These are phyloP conservation scores for Calypte anna DNA, from an alignment of 2,113 vertebrate genomes.

Conservation along the genomic window DNA sequence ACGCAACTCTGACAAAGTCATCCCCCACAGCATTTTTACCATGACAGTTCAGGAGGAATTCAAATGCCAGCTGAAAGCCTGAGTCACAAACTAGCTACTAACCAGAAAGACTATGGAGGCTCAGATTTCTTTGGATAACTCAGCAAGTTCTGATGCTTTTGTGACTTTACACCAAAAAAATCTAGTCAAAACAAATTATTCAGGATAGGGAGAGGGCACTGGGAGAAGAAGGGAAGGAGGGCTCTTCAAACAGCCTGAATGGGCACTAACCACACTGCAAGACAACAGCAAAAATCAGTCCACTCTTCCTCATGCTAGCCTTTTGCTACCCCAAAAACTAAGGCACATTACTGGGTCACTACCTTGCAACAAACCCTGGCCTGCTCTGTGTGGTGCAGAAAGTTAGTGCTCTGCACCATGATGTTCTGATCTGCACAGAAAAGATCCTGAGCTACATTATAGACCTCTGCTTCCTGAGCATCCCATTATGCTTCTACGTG, in stretches of 20 bases:
- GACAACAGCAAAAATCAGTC: background rate
- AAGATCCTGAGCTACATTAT: background rate
- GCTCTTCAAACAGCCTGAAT: background rate
- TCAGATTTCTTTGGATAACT: background rate
- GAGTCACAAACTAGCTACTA: background rate
- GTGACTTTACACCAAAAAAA: background rate
- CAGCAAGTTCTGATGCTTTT: background rate
- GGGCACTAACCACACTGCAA: background rate
- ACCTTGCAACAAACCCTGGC: accelerated
- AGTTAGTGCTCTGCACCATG: background rate
- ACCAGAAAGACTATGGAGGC: background rate
- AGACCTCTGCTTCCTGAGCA: background rate
- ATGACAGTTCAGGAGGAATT: background rate
- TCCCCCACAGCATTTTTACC: background rate
- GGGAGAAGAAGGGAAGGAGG: background rate
- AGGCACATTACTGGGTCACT: background rate
- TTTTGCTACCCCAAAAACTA: background rate
- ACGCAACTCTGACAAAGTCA: background rate
- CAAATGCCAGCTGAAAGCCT: background rate
- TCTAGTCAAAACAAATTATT: background rate
- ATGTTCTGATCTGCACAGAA: background rate
- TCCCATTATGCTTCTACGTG: accelerated
- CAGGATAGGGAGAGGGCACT: background rate
- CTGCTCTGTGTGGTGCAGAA: background rate
- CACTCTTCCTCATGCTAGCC: accelerated